Percentiles rank a stretch among this genome's conserved stretches.
These are phyloP conservation scores for Catharus minimus DNA, from an alignment of 2,113 vertebrate genomes.

Conservation along the genomic window DNA sequence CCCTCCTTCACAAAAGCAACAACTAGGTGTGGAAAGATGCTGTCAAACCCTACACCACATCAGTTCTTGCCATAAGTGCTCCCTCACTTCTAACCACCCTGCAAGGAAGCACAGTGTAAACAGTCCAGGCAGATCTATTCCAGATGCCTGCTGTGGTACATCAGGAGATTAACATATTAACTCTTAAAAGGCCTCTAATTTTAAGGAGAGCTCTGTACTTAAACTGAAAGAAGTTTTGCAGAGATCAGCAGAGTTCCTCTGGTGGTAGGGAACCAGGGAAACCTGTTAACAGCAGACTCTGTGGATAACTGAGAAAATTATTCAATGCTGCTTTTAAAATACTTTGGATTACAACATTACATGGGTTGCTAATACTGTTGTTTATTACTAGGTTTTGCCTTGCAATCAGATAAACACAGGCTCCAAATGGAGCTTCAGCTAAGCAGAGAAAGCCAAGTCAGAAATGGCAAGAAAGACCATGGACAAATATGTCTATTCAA, in stretches of 20 bases:
- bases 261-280: neutral
- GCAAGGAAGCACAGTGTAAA: constrained; percentile 15
- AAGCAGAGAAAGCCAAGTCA: neutral
- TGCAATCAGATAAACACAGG: neutral
- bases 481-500: accelerated
- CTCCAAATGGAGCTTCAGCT: neutral
- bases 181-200: constrained; percentile 40
- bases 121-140: neutral
- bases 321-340: neutral
- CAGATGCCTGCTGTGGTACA: constrained; percentile 8
- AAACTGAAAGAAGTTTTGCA: neutral
- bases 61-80: constrained; percentile 16
- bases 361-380: neutral
- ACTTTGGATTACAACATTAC: neutral
- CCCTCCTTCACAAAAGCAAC: constrained; percentile 4
- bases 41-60: constrained; percentile 31
- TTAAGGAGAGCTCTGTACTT: constrained; percentile 11
- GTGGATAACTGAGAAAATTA: constrained; percentile 2
- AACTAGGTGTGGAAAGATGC: constrained; percentile 35
- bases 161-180: constrained; percentile 12
- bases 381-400: neutral
- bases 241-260: constrained; percentile 1
- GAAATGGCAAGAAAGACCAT: neutral
- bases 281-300: constrained; percentile 20
- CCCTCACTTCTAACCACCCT: neutral